Conservation (phyloP, 2,113 vertebrate genomes). For the Apodemus speciosus region DNA sequence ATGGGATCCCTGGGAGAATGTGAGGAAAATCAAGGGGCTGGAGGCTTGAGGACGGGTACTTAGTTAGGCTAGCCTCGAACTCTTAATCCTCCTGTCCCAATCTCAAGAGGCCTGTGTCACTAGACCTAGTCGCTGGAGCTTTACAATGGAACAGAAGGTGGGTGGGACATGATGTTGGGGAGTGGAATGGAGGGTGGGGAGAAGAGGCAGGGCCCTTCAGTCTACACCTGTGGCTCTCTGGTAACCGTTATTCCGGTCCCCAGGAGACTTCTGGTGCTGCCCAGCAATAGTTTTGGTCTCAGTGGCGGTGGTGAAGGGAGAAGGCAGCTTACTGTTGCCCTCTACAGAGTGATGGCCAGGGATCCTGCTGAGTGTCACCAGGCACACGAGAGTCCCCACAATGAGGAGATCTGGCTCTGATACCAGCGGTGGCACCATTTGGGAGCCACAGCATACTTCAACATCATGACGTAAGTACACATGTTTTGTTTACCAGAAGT, state of each 20-base stretch:
- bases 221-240: not conserved
- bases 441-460: not conserved
- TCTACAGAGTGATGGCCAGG: not conserved
- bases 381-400: not conserved
- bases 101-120: not conserved
- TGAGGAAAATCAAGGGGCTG: not conserved
- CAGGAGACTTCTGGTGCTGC: not conserved
- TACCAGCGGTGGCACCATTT: fast-evolving
- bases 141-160: not conserved
- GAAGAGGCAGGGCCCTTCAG: not conserved
- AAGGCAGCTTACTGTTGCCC: not conserved
- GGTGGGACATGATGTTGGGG: fast-evolving
- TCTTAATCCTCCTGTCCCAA: not conserved
- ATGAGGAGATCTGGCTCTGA: not conserved
- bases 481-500: not conserved
- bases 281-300: not conserved
- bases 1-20: not conserved
- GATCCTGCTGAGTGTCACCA: not conserved
- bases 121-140: not conserved
- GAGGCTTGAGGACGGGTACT: not conserved
- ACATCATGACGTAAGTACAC: too few species aligned
- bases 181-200: fast-evolving
- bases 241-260: not conserved
- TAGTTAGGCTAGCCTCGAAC: not conserved
- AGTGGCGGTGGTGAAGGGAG: not conserved